Evolutionary conservation across 2,888 invertebrate species (phyloP).

Genomic region (Leptinotarsa haldemani): DNA sequence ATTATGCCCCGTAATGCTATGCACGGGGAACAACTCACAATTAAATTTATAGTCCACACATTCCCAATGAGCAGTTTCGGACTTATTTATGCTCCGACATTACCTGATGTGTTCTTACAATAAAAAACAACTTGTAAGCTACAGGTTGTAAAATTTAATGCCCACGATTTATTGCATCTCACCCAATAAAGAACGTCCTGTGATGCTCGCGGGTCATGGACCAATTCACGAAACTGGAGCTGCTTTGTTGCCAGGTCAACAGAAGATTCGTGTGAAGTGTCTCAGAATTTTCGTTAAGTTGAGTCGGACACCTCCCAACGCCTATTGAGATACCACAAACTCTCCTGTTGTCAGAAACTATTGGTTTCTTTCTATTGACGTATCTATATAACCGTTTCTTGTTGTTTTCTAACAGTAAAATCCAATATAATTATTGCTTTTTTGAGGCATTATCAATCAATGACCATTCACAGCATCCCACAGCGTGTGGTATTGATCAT

Average conservation of each 20-base stretch:
- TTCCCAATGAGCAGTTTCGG: conserved; percentile 54
- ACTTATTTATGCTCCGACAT: conserved; percentile 57
- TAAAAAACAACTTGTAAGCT: conserved; percentile 54
- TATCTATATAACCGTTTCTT: too few relatives aligned
- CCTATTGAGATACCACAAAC: background rate
- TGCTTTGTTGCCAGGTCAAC: conserved; percentile 9
- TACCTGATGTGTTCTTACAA: conserved; percentile 53
- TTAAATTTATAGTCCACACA: conserved; percentile 56
- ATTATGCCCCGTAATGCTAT: conserved; percentile 50
- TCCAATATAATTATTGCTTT: too few relatives aligned
- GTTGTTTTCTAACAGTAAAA: too few relatives aligned
- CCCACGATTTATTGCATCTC: conserved; percentile 56
- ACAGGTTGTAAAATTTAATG: conserved; percentile 57
- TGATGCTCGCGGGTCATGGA: conserved; percentile 49
- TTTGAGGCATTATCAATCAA: too few relatives aligned
- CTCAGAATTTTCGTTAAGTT: background rate
- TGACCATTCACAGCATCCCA: too few relatives aligned
- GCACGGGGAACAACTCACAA: conserved; percentile 52
- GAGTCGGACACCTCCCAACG: too few relatives aligned
- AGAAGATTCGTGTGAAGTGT: background rate
- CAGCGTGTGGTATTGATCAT: too few relatives aligned
- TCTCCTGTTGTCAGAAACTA: background rate
- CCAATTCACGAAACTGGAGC: conserved; percentile 52
- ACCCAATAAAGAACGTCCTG: conserved; percentile 56
- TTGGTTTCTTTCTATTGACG: too few relatives aligned